A percentile compares a stretch with the other conserved stretches of the same genome.
Conservation (phyloP, 2,888 invertebrate genomes). For the Zhengitettix transpicula region DNA sequence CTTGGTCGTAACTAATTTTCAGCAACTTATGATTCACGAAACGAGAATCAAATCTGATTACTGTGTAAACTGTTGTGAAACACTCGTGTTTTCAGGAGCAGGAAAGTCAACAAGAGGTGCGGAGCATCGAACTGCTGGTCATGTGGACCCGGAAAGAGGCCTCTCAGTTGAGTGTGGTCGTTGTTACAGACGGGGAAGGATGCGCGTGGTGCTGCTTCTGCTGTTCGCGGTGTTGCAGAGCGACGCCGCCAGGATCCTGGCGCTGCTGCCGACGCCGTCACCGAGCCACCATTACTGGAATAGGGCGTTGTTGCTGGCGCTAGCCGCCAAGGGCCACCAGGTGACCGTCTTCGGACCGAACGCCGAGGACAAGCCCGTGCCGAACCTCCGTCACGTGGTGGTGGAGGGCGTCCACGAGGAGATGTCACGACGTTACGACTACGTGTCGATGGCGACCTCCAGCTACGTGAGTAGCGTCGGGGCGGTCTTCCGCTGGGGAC, state of each 20-base stretch:
- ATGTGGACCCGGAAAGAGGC: no score
- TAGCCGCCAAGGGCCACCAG: slow-evolving; percentile 8
- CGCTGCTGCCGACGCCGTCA: slow-evolving; percentile 6
- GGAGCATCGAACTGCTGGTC: no score
- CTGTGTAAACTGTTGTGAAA: no score
- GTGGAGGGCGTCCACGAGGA: slow-evolving; percentile 7
- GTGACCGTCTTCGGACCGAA: slow-evolving; percentile 11
- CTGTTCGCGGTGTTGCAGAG: neutral
- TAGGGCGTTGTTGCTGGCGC: slow-evolving; percentile 4
- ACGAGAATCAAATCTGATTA: no score
- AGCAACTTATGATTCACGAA: no score
- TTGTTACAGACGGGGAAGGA: no score
- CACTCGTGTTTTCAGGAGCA: no score
- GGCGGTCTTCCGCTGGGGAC: no score
- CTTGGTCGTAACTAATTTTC: no score
- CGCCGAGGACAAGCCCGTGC: slow-evolving; percentile 3
- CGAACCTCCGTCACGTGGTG: slow-evolving; percentile 7
- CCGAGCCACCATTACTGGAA: slow-evolving; percentile 11
- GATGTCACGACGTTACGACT: neutral
- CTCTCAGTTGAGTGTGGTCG: no score
- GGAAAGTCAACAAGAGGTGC: no score
- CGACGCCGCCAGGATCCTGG: slow-evolving; percentile 6
- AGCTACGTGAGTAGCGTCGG: no score
- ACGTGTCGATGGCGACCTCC: neutral
- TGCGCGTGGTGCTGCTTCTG: neutral